phyloP scores from a whole-genome alignment of 2,888 invertebrate species.

The Tanypteryx hageni region DNA sequence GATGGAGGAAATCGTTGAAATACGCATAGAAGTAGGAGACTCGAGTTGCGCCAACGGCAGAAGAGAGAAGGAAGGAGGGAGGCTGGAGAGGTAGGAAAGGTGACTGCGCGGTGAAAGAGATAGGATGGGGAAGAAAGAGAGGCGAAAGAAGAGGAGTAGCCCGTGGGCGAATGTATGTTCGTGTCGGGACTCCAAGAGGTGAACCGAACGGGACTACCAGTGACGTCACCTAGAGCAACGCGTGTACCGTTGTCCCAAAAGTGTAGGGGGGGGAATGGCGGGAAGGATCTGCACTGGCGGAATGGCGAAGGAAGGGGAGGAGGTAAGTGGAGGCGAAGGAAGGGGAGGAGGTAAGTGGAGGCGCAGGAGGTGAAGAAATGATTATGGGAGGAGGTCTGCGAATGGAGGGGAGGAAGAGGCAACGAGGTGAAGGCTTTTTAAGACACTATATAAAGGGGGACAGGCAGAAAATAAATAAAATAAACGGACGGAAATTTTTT shows the following conservation, averaged over 20 bases:
- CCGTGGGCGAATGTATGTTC: conserved; percentile 47
- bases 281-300: conserved; percentile 38
- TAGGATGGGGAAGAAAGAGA: neutral
- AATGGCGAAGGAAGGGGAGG: neutral
- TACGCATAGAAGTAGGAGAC: neutral
- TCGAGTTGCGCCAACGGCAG: neutral
- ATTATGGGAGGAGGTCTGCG: conserved; percentile 11
- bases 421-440: conserved; percentile 1
- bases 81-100: neutral
- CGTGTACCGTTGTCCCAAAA: conserved; percentile 46
- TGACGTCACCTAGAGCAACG: conserved; percentile 55
- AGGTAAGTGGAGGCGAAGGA: neutral
- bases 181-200: conserved; percentile 57
- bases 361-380: neutral
- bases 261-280: neutral
- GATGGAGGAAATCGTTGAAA: neutral
- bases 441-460: neutral
- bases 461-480: neutral
- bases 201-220: conserved; percentile 48
- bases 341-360: too few relatives aligned
- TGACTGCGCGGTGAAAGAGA: neutral
- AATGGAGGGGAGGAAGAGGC: neutral
- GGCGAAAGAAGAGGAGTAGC: conserved; percentile 3
- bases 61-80: neutral
- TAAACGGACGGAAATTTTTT: too few relatives aligned